phyloP scores from a whole-genome alignment of 1,140 invertebrate genomes.

The Drosophila aff. region DNA sequence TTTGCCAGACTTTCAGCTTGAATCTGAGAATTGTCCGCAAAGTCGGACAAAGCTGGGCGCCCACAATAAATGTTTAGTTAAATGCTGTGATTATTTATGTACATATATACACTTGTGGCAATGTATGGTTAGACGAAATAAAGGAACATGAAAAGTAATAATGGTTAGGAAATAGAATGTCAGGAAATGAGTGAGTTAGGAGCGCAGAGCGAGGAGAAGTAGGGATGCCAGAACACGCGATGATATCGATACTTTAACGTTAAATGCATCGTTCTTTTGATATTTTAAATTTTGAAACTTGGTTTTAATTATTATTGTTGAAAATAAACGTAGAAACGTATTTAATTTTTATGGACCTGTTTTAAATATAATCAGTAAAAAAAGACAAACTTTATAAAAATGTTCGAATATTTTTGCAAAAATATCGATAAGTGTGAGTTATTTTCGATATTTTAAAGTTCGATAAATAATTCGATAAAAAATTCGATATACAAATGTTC shows the following conservation, averaged over 20 bases:
- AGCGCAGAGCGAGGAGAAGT: not conserved
- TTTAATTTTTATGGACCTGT: not conserved
- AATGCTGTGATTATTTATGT: conserved; percentile 12
- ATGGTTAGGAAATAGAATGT: conserved; percentile 9
- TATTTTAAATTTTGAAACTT: not conserved
- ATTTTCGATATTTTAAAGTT: not conserved
- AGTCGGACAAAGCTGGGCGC: conserved; percentile 20
- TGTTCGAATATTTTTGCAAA: not conserved
- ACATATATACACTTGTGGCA: conserved; percentile 1
- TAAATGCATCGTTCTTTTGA: not conserved
- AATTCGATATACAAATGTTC: too few species aligned
- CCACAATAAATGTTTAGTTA: conserved; percentile 4
- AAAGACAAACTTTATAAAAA: not conserved
- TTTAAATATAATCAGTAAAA: not conserved
- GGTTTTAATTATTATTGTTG: not conserved
- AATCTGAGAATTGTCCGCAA: too few species aligned
- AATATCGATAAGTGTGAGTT: not conserved
- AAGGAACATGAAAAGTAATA: not conserved
- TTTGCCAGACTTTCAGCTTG: conserved; percentile 18
- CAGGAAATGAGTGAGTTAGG: not conserved
- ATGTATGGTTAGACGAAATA: conserved; percentile 13
- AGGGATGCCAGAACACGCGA: not conserved
- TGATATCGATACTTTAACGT: not conserved
- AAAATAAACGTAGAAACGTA: not conserved
- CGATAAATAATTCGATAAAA: too few species aligned